Evolutionary conservation across 2,113 vertebrate genomes (phyloP), one percentile per base, ranked within the genome.

Genomic region (Trogon melanurus): DNA sequence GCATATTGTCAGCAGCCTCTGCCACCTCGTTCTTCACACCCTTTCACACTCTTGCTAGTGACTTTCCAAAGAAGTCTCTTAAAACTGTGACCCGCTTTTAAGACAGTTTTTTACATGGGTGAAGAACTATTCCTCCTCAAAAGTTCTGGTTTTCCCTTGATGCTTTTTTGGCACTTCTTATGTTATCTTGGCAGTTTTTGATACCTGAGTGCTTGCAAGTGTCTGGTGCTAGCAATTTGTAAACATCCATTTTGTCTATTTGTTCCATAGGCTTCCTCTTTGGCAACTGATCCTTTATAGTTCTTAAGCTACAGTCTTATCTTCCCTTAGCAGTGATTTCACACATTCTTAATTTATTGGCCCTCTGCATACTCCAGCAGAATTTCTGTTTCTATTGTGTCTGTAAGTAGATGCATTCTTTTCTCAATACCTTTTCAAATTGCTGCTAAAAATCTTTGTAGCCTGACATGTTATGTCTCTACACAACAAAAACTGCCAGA

Each of bases 371-470:
- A 50, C 36, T 54, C 27, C 54, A 26, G 54, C 50, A 90, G 58
- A 72, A 88, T 54, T 89, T 81, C 36, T 53, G 34, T 56, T 91
- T 72, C 61, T 16, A 6, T 45, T 91, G 22, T 71, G 22, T 21
- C 45, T 53, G 20, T 79, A 72, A 69, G 54, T 50, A 82, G 61
- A 89, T 48, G 19, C 7, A 51, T 84, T 85, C 3, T 60, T 87
- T 85, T 61, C 56, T 51, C 10, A 0, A 48, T 26, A 79, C 1
- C 15, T 85, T 90, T 93, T 72, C 45, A 82, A 76, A 11, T 13
- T 61, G 25, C 36, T 94, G 22, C 58, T 91, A 36, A 93, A 94
- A 85, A 16, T 53, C 74, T 90, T 48, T 57, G 50, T 56, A 69
- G 32, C 21, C 58, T 72, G 71, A 47, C 14, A 14, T 11, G 13